Evolutionary conservation across 2,797 vertebrate genomes (phyloP), one percentile per base, ranked within the genome.

Genomic region (Characodon lateralis): DNA sequence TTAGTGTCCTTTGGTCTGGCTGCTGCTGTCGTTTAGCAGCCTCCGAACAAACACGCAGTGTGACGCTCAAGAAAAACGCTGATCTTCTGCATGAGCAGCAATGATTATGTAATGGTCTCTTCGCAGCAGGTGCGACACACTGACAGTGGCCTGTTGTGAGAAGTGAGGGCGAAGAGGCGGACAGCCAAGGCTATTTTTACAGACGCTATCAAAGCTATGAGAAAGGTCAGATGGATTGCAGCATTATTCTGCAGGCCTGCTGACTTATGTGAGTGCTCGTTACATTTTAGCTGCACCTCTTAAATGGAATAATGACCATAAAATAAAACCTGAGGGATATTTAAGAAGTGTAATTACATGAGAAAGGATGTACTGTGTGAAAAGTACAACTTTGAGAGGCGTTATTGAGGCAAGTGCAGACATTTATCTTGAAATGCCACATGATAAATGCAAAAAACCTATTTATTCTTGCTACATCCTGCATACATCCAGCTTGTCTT

Each of bases 161-260:
- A 79, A 78, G 88, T 73, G 88, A 87, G 83, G 70, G 83, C 85
- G 63, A 80, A 88, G 84, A 87, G 88, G 88, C 82, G 74, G 88
- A 89, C 85, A 87, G 91, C 89, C 86, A 85, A 82, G 69, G 80
- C 90, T 93, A 94, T 95, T 94, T 94, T 92, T 94, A 93, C 86
- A 90, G 77, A 72, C 83, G 81, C 87, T 81, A 84, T 80, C 58
- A 3, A 72, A 86, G 85, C 78, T 86, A 81, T 84, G 82, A 51
- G 20, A 55, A 56, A 85, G 85, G 90, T 88, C 73, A 61, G 61
- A 74, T 78, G 55, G 28, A 74, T 82, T 81, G 85, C 81, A 55
- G 77, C 78, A 56, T 77, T 74, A 71, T 83, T 78, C 79, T 73
- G 76, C 69, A 6, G 26, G 74, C 79, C 69, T 65, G 79, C 87